Percentiles rank a stretch among this genome's conserved stretches.
phyloP scores from a whole-genome alignment of 2,888 invertebrate species.

The Cryptus armator region DNA sequence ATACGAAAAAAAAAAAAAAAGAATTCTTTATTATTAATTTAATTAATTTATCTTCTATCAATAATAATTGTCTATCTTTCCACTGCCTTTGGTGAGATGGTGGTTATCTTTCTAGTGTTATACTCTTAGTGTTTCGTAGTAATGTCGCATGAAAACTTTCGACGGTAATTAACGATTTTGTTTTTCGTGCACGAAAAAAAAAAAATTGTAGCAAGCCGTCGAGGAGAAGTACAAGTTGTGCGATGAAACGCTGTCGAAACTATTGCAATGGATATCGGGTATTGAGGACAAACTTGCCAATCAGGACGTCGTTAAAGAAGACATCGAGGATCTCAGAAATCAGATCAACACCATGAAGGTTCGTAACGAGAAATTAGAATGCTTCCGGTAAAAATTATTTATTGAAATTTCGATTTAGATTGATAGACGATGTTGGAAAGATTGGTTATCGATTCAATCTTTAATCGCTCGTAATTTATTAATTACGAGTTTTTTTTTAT shows the following conservation, averaged over 20 bases:
- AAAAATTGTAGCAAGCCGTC: constrained; percentile 94
- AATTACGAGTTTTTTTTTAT: no score
- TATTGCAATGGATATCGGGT: constrained; percentile 94
- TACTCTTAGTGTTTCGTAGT: constrained; percentile 26
- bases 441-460: no score
- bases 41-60: constrained; percentile 68
- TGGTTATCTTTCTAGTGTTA: constrained; percentile 65
- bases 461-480: no score
- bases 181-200: constrained; percentile 53
- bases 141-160: constrained; percentile 22
- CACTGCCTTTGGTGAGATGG: constrained; percentile 81
- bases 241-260: constrained; percentile 93
- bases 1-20: constrained; percentile 58
- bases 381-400: not conserved
- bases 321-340: constrained; percentile 93
- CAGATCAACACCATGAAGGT: constrained; percentile 96
- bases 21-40: constrained; percentile 62
- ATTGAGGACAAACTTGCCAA: constrained; percentile 94
- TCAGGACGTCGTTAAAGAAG: constrained; percentile 95
- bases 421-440: no score
- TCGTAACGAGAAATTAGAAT: not conserved
- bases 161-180: constrained; percentile 57
- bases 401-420: no score
- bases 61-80: constrained; percentile 61
- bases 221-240: constrained; percentile 97